Base-by-base conservation (phyloP, 1,140 invertebrate species). In the Oryzaephilus surinamensis region DNA sequence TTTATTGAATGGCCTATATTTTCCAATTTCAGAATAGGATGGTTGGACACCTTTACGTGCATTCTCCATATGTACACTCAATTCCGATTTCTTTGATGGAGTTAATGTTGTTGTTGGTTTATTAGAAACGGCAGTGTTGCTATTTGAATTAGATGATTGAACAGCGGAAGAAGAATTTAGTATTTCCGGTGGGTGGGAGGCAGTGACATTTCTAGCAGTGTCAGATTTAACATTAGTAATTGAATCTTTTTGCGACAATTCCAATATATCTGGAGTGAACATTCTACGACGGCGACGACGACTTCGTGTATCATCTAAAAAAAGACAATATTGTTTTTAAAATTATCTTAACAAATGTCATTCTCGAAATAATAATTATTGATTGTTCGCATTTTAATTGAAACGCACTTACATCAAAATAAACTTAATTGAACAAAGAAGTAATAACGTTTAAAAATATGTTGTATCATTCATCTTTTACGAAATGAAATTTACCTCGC, bases 201-300 rank as follows among this genome's bases (percentile, higher is more conserved):
- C 49, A 51, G 55, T 55, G 40, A 38, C 46, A 45, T 43, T 48
- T 43, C 38, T 43, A 37, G 23, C 12, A 7, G 23, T 37, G 23
- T 46, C 46, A 35, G 44, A 33, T 26, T 40, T 42, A 13, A 33
- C 38, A 43, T 21, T 36, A 17, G 15, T 16, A 20, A 17, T 13
- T 30, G 37, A 32, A 6, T 35, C 15, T 3, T 45, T 31, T 34
- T 52, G 53, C n/a, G n/a, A n/a, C n/a, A n/a, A n/a, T 15, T 53
- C 37, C 23, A 52, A 38, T 7, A 54, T 36, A 41, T 67, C 65
- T 11, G 54, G 53, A 0, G 64, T 63, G 28, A 68, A 53, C 37
- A 67, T 64, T 10, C 66, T 65, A 36, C 66, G 57, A 11, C 62
- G 54, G 12, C 65, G 54, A 6, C 66, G 48, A 27, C 63, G 55